Conservation (phyloP, 1,140 invertebrate genomes). For the Nylanderia fulva region DNA sequence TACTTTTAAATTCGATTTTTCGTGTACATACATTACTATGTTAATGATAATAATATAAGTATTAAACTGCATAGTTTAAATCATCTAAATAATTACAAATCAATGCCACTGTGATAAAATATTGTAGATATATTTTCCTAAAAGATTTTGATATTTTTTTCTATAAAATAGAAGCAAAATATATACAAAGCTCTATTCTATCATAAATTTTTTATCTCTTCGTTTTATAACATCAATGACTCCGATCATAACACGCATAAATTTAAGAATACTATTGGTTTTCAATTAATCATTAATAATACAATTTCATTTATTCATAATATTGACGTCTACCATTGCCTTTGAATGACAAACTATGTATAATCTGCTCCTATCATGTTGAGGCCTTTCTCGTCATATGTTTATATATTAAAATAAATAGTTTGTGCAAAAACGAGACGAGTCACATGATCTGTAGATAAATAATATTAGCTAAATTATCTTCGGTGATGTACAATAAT, state of each 20-base stretch:
- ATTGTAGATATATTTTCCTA: conserved; percentile 9
- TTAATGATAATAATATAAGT: conserved; percentile 9
- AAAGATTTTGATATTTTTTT: conserved; percentile 52
- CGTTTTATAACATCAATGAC: conserved; percentile 68
- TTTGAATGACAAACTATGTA: conserved; percentile 65
- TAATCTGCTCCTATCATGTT: conserved; percentile 65
- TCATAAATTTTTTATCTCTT: conserved; percentile 51
- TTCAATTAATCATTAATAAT: conserved; percentile 62
- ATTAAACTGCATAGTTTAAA: background rate
- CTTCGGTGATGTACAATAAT: conserved; percentile 52
- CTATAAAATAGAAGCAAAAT: conserved; percentile 68
- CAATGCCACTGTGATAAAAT: conserved; percentile 24
- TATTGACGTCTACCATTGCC: conserved; percentile 55
- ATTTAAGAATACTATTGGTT: conserved; percentile 55
- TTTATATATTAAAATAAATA: conserved; percentile 72
- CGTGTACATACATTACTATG: background rate
- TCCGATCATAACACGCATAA: conserved; percentile 69
- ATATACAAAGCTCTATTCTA: conserved; percentile 66
- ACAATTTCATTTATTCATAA: conserved; percentile 27
- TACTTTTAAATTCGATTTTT: conserved; percentile 24
- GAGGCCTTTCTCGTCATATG: conserved; percentile 68
- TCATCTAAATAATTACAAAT: conserved; percentile 37
- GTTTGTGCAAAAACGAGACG: conserved; percentile 67
- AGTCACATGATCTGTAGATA: conserved; percentile 62
- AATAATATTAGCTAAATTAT: conserved; percentile 61